These are phyloP conservation scores for Protaetia brevitarsis DNA, from an alignment of 1,140 invertebrate species.

Conservation along the genomic window DNA sequence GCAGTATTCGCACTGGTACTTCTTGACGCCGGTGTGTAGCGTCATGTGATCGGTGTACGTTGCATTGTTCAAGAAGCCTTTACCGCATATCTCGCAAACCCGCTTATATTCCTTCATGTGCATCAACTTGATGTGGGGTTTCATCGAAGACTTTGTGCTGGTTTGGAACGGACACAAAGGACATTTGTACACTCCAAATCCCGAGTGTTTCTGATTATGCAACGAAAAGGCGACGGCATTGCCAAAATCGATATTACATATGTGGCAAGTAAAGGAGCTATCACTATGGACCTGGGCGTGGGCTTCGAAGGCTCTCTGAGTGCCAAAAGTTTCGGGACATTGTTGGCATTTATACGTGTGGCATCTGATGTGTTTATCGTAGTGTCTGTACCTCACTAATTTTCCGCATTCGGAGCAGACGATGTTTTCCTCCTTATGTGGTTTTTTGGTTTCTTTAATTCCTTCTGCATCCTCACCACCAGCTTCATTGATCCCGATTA, in stretches of 20 bases:
- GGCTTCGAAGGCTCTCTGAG: neutral
- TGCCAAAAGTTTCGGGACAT: neutral
- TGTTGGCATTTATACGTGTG: neutral
- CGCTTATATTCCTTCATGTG: conserved; percentile 52
- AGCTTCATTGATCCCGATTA: neutral
- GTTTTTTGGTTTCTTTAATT: neutral
- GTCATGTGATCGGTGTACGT: conserved; percentile 50
- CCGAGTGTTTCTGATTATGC: conserved; percentile 26
- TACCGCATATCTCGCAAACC: conserved; percentile 52
- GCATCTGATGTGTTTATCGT: neutral
- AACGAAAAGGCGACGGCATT: neutral
- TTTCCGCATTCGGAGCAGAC: conserved; percentile 7
- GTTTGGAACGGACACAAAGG: conserved; percentile 22
- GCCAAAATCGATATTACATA: neutral
- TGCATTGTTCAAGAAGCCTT: conserved; percentile 50
- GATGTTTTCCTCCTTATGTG: neutral
- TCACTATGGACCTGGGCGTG: neutral
- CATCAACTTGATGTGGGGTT: conserved; percentile 48
- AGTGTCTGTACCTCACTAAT: neutral
- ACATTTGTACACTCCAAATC: conserved; percentile 20
- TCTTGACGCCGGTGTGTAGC: conserved; percentile 33
- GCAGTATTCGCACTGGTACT: conserved; percentile 50
- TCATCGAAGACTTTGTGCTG: conserved; percentile 28
- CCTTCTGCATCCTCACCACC: neutral
- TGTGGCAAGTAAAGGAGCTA: conserved; percentile 11